A percentile compares a stretch with the other conserved stretches of the same genome.
These are phyloP conservation scores for Xestia xanthographa DNA, from an alignment of 2,888 invertebrate genomes.

Conservation along the genomic window DNA sequence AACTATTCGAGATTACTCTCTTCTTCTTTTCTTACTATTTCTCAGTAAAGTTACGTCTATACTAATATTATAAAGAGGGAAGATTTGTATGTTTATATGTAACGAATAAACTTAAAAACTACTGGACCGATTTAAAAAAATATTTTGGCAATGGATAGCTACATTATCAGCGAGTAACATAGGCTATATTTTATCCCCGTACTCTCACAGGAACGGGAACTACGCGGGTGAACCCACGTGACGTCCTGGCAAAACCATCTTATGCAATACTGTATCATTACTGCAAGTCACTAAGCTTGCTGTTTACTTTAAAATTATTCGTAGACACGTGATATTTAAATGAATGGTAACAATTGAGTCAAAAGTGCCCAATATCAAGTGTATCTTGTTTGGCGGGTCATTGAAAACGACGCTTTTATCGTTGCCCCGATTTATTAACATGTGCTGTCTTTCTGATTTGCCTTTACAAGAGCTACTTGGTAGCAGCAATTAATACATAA, in stretches of 20 bases:
- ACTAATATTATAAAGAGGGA: too few relatives aligned
- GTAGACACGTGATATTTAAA: constrained; percentile 15
- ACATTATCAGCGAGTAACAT: too few relatives aligned
- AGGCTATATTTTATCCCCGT: too few relatives aligned
- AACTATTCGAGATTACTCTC: not conserved
- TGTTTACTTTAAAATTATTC: not conserved
- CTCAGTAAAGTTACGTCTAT: not conserved
- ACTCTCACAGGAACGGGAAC: too few relatives aligned
- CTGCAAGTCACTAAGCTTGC: not conserved
- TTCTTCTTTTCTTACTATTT: not conserved
- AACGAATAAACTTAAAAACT: too few relatives aligned
- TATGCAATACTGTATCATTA: too few relatives aligned
- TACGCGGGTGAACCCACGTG: too few relatives aligned
- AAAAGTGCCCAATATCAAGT: constrained; percentile 20
- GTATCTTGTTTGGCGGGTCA: constrained; percentile 41
- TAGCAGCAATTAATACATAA: constrained; percentile 29
- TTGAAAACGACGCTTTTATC: constrained; percentile 40
- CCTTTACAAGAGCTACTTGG: constrained; percentile 15
- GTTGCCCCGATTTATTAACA: constrained; percentile 32
- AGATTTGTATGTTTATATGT: too few relatives aligned
- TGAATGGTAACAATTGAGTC: constrained; percentile 26
- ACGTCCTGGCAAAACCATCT: not conserved
- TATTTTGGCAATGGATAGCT: too few relatives aligned
- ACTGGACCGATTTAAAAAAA: too few relatives aligned
- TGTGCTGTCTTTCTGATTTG: constrained; percentile 23